These are phyloP conservation scores for Tipula lateralis DNA, from an alignment of 2,888 invertebrate species.

Conservation along the genomic window DNA sequence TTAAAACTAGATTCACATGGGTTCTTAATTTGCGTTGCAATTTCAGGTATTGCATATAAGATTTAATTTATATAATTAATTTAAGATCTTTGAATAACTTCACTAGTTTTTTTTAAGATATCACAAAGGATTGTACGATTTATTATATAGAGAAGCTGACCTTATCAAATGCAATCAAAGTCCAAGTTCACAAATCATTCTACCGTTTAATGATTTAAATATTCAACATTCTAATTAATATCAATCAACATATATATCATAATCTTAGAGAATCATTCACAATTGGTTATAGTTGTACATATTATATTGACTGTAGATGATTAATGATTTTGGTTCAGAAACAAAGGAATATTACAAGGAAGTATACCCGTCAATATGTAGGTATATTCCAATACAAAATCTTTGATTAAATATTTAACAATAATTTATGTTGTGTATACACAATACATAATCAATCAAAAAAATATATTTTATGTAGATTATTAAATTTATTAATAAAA, in stretches of 20 bases:
- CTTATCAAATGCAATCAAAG: background rate
- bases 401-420: slow-evolving; percentile 12
- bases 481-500: background rate
- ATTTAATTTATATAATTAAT: no score
- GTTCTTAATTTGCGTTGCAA: no score
- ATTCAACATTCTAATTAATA: background rate
- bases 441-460: slow-evolving; percentile 11
- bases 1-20: no score
- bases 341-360: background rate
- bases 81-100: no score
- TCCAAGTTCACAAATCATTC: background rate
- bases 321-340: background rate
- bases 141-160: background rate
- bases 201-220: background rate
- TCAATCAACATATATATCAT: background rate
- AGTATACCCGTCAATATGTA: background rate
- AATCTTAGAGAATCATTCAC: background rate
- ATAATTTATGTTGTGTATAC: background rate
- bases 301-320: background rate
- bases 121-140: background rate
- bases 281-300: no score
- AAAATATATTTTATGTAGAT: background rate
- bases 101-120: no score
- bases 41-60: no score
- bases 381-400: background rate